Percentiles rank a stretch among this genome's conserved stretches.
Conservation (phyloP, 2,113 vertebrate species). For the Drymodes brunneopygia region DNA sequence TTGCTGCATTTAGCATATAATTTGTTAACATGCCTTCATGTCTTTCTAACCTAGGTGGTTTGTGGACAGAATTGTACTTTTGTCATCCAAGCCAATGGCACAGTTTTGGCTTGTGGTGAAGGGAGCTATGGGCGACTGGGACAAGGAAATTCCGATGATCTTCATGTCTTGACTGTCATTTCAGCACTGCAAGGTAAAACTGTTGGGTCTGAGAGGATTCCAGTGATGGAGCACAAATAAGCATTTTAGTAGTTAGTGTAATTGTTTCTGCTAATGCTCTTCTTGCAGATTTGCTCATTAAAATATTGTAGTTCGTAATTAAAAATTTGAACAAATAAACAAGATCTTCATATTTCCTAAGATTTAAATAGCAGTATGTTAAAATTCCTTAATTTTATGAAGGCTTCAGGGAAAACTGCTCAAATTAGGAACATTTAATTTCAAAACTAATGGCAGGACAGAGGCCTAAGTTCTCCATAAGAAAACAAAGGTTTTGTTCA, state of each 20-base stretch:
- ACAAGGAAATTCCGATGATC: constrained; percentile 84
- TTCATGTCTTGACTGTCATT: constrained; percentile 81
- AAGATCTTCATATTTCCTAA: neutral
- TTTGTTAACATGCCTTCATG: neutral
- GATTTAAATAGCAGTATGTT: neutral
- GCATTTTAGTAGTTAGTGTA: neutral
- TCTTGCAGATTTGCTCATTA: neutral
- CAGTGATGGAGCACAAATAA: neutral
- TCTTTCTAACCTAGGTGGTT: constrained; percentile 70
- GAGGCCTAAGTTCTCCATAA: neutral
- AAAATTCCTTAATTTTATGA: neutral
- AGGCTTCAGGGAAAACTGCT: neutral
- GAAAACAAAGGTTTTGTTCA: neutral
- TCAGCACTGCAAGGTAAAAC: constrained; percentile 79
- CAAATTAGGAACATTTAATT: neutral
- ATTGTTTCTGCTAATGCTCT: neutral
- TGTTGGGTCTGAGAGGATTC: neutral
- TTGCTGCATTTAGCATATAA: neutral
- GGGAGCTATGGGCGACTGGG: constrained; percentile 83
- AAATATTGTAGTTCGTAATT: neutral
- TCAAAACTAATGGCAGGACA: neutral
- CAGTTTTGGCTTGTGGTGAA: constrained; percentile 82
- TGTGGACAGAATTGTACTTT: constrained; percentile 86
- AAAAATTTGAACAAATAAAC: neutral
- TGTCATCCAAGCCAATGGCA: constrained; percentile 83